Base-by-base conservation (phyloP, 1,140 invertebrate genomes). In the Probaryconus sp. region DNA sequence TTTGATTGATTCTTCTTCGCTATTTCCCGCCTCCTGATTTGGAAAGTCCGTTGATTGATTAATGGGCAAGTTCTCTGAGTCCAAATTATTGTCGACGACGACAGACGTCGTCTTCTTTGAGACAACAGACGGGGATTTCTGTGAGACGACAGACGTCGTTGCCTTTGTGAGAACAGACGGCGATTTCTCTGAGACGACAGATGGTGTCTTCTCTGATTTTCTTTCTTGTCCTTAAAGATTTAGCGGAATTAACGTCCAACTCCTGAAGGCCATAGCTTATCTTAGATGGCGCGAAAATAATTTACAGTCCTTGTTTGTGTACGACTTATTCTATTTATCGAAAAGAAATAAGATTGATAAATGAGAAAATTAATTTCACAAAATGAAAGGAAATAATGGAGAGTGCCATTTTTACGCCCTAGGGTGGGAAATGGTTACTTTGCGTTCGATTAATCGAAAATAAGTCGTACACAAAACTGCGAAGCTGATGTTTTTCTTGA, bases 21-120 rank as follows among this genome's bases (percentile, higher is more conserved):
- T 13, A 56, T 40, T 55, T 60, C 33, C 20, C 37, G 16, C 20
- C 10, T 28, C 14, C 43, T 21, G 60, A 45, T 50, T 47, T 43
- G 35, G 31, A 45, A 47, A 50, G 7, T 13, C 21, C 14, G 13
- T 28, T 60, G 69, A 72, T 47, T 51, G 42, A 73, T 60, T 55
- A 67, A 55, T 11, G 33, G 33, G 47, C 51, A 60, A 31, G 50
- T 45, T 72, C 14, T 21, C 20, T 20, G 2, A 38, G 35, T 17
- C 31, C 3, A 33, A 58, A 45, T 24, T 40, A 61, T 65, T 38
- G 50, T 16, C 11, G 31, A 40, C 40, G 20, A 0, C 6, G n/a
- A 21, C 16, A n/a, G 51, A 37, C 33, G 24, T 6, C 10, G 38
- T 20, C 38, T 6, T 18, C 24, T n/a, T n/a, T n/a, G 24, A 30